Percentiles rank a stretch among this genome's conserved stretches.
phyloP scores from a whole-genome alignment of 2,888 invertebrate species.

The Yponomeuta evonymella region DNA sequence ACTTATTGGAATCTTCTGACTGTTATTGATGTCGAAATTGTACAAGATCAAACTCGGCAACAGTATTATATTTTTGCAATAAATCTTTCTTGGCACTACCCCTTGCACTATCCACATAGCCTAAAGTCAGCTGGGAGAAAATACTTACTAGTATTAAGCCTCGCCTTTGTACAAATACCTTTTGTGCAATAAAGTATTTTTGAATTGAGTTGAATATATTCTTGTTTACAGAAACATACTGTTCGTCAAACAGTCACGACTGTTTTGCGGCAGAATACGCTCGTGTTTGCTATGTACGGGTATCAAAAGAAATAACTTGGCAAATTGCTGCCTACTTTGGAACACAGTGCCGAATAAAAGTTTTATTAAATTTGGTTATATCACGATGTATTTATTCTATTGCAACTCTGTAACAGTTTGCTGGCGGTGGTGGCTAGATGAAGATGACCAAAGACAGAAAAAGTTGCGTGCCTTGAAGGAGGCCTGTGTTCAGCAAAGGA shows the following conservation, averaged over 20 bases:
- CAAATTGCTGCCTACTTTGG: background rate
- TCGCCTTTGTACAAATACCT: too few relatives aligned
- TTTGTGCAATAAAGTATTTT: too few relatives aligned
- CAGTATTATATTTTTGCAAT: background rate
- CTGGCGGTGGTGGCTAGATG: too few relatives aligned
- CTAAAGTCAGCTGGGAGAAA: too few relatives aligned
- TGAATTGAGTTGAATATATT: background rate
- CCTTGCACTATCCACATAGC: too few relatives aligned
- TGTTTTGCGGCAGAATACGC: background rate
- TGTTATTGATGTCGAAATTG: background rate
- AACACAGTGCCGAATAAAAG: background rate
- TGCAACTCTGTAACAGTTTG: too few relatives aligned
- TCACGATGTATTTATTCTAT: too few relatives aligned
- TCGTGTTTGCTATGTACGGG: background rate
- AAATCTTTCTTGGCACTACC: too few relatives aligned
- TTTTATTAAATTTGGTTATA: background rate
- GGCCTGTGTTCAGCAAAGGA: too few relatives aligned
- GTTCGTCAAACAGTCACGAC: background rate
- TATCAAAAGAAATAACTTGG: background rate
- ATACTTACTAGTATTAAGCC: too few relatives aligned
- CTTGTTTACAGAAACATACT: background rate
- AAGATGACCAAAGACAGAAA: too few relatives aligned
- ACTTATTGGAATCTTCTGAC: background rate
- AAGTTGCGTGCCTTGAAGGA: too few relatives aligned
- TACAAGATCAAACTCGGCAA: slow-evolving; percentile 3